A percentile compares a stretch with the other conserved stretches of the same genome.
Conservation (phyloP, 2,888 invertebrate species). For the Subacronicta megacephala region DNA sequence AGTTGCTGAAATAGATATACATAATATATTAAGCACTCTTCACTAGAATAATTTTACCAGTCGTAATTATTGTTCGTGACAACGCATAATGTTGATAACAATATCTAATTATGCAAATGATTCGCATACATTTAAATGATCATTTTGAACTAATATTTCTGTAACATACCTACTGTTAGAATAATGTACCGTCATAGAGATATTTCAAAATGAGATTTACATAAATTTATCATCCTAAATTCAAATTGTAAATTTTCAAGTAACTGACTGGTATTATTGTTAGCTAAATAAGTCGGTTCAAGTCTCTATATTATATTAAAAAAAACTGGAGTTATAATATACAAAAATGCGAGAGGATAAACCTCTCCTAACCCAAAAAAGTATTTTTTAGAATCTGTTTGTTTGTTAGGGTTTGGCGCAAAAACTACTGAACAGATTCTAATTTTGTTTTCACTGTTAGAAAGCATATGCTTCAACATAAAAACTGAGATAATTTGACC, state of each 20-base stretch:
- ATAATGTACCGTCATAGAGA: background rate
- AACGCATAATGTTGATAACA: conserved; percentile 28
- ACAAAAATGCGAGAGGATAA: no score
- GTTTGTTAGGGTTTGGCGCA: no score
- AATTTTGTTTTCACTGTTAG: no score
- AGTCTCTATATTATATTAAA: no score
- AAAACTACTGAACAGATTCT: no score
- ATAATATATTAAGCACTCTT: conserved; percentile 2
- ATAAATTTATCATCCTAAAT: no score
- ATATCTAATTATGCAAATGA: conserved; percentile 37
- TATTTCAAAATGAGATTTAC: conserved; percentile 11
- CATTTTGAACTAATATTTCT: conserved; percentile 28
- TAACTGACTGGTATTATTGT: conserved; percentile 4
- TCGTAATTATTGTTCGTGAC: conserved; percentile 16
- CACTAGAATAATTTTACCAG: conserved; percentile 2
- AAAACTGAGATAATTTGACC: no score
- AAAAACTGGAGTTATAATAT: no score
- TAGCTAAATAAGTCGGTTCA: background rate
- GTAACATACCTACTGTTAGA: conserved; percentile 7
- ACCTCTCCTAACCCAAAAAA: no score
- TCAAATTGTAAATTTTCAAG: background rate
- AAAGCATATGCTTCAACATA: no score
- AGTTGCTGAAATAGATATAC: conserved; percentile 3
- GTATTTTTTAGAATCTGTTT: no score
- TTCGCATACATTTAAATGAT: conserved; percentile 26